Evolutionary conservation across 2,113 vertebrate genomes (phyloP).

Genomic region (Sceloporus tristichus): DNA sequence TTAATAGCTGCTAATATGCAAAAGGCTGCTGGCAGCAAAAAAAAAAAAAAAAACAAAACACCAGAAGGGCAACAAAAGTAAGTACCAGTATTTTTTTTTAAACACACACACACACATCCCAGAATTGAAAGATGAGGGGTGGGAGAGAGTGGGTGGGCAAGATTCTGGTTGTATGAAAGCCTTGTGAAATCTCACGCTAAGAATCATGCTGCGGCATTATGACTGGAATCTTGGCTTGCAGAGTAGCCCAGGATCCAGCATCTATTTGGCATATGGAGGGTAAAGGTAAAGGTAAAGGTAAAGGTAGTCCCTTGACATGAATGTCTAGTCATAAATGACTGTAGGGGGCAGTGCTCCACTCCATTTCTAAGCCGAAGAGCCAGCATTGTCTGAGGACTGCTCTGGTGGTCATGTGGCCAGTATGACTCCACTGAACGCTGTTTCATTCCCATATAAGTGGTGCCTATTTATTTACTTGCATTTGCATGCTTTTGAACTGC

Average conservation of each 20-base stretch:
- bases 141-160: constrained; percentile 24
- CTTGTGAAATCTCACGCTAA: constrained; percentile 3
- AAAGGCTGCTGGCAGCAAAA: constrained; percentile 33
- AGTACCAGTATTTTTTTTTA: constrained; percentile 32
- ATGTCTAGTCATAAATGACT: too few relatives aligned
- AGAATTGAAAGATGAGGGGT: constrained; percentile 37
- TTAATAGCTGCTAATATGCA: constrained; percentile 44
- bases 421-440: too few relatives aligned
- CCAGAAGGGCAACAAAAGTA: constrained; percentile 51
- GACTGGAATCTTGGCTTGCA: constrained; percentile 16
- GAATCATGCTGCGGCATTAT: rapidly evolving
- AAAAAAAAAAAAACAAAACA: background rate
- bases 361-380: too few relatives aligned
- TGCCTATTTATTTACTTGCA: too few relatives aligned
- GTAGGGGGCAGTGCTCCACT: too few relatives aligned
- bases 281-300: too few relatives aligned
- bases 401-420: too few relatives aligned
- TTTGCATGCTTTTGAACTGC: too few relatives aligned
- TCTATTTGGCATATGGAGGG: background rate
- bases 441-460: too few relatives aligned
- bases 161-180: constrained; percentile 19
- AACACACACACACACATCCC: background rate
- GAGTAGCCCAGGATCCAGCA: rapidly evolving
- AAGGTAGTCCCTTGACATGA: too few relatives aligned
- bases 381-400: too few relatives aligned